A percentile compares a stretch with the other conserved stretches of the same genome.
Conservation (phyloP, 1,140 invertebrate species). For the Coboldia fuscipes region DNA sequence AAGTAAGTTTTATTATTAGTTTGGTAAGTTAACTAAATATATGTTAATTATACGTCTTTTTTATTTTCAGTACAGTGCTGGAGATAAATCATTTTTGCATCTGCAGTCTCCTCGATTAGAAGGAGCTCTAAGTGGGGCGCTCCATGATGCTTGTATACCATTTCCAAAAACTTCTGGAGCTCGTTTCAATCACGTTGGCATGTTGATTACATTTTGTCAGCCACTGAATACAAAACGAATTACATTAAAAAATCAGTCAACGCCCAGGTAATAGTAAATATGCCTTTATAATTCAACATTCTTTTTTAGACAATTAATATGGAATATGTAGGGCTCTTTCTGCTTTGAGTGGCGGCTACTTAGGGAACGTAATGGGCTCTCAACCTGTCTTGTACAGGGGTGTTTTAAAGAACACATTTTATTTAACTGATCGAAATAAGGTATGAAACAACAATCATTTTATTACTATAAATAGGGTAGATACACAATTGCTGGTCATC, state of each 20-base stretch:
- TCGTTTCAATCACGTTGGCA: constrained; percentile 71
- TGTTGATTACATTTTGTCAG: constrained; percentile 67
- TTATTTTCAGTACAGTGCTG: constrained; percentile 5
- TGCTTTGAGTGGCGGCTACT: constrained; percentile 29
- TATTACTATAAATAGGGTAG: no score
- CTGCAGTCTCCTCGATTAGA: constrained; percentile 18
- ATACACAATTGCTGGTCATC: background rate
- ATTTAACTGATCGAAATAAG: constrained; percentile 56
- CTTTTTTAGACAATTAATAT: no score
- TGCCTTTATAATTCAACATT: no score
- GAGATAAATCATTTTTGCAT: constrained; percentile 19
- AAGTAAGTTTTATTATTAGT: constrained; percentile 15
- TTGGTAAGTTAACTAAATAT: background rate
- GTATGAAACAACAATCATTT: constrained; percentile 6
- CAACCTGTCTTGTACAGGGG: constrained; percentile 29
- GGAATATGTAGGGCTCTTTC: constrained; percentile 35
- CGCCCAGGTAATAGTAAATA: constrained; percentile 8
- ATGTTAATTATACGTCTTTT: background rate
- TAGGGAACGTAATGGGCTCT: constrained; percentile 29
- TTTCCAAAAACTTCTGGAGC: constrained; percentile 87
- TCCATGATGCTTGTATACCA: constrained; percentile 67
- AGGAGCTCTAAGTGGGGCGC: constrained; percentile 22
- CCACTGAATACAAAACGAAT: constrained; percentile 48
- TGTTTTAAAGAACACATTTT: constrained; percentile 42
- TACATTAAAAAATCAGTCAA: constrained; percentile 12